These are phyloP conservation scores for Spilogale gracilis DNA, from an alignment of 2,113 vertebrate species.

Conservation along the genomic window DNA sequence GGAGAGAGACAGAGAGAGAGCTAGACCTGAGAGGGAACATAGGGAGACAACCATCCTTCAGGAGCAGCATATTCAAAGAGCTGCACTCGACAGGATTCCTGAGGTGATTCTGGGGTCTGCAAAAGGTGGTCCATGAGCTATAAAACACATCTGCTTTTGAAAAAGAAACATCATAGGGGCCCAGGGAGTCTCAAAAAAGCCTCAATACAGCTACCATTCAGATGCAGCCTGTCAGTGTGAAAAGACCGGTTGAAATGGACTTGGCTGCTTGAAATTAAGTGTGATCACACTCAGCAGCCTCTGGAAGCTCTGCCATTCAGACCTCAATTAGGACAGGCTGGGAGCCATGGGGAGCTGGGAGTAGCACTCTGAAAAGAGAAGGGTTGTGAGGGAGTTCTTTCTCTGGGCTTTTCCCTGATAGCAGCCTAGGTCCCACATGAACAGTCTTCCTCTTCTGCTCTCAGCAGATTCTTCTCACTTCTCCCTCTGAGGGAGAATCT, in stretches of 20 bases:
- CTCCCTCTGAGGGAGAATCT: neutral
- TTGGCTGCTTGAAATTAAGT: constrained; percentile 79
- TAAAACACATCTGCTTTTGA: constrained; percentile 28
- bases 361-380: neutral
- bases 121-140: constrained; percentile 47
- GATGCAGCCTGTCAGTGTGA: constrained; percentile 63
- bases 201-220: constrained; percentile 37
- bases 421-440: neutral
- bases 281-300: constrained; percentile 67
- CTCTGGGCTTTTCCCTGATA: constrained; percentile 46
- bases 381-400: neutral
- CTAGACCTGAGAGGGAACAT: neutral
- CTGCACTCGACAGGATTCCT: neutral
- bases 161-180: neutral
- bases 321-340: constrained; percentile 35
- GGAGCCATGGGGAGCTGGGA: neutral
- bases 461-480: constrained; percentile 41
- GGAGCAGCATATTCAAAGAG: neutral
- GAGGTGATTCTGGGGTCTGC: neutral
- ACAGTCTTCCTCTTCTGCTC: constrained; percentile 34
- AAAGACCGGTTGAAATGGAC: constrained; percentile 71
- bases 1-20: neutral
- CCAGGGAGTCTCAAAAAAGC: neutral
- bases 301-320: constrained; percentile 43
- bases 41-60: neutral